Evolutionary conservation across 2,797 vertebrate genomes (phyloP), one percentile per base, ranked within the genome.

Genomic region (Sibirionetta formosa): DNA sequence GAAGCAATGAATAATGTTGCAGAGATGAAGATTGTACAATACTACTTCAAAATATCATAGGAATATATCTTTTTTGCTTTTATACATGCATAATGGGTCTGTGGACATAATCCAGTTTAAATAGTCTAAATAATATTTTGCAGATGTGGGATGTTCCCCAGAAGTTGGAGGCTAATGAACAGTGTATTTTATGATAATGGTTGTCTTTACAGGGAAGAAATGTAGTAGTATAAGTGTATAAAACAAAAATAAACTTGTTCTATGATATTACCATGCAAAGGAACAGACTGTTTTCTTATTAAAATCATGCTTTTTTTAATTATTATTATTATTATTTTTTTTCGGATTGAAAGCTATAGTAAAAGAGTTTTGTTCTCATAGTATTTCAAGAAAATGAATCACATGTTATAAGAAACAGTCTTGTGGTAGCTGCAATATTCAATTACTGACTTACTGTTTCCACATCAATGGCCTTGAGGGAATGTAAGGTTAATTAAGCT

Each of bases 391-490:
- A 91, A 88, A 90, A 88, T 14, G 31, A 76, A 89, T 80, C 68
- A 17, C 51, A 69, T 69, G 31, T 63, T 96, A 88, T 82, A 82
- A 95, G 79, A 88, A 96, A 88, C 54, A 23, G 78, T 48, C 12
- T 46, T 91, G 58, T 79, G 60, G 50, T 88, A 90, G 79, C 65
- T 95, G 54, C 68, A 90, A 63, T 80, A 93, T 96, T 95, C 94
- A 97, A 92, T 97, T 97, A 95, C 79, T 94, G 82, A 87, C 79
- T 95, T 95, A 65, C 66, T 94, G n/a, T 96, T 96, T 97, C 71
- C 77, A 96, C 91, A 97, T 97, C 96, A 97, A 94, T 97, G 89
- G 90, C 92, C 96, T 96, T 95, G 65, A 96, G 96, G 95, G 89
- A 95, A 94, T 79, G 51, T 53, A 93, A 93, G 84, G 92, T 96